phyloP scores from a whole-genome alignment of 2,113 vertebrate species.

The Bostrychus sinensis region DNA sequence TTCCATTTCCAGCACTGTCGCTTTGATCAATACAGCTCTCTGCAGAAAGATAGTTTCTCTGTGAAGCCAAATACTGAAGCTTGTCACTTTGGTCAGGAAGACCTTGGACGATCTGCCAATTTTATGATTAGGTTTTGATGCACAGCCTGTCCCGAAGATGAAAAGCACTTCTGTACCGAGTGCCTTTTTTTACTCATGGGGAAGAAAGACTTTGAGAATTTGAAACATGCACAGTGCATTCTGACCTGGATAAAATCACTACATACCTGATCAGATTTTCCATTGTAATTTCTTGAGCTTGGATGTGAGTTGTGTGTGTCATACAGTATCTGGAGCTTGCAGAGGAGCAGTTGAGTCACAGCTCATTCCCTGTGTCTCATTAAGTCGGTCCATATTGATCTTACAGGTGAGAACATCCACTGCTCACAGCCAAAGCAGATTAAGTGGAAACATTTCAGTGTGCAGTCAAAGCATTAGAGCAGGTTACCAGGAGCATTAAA shows the following conservation, averaged over 20 bases:
- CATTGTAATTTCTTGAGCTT: background rate
- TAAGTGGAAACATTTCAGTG: conserved; percentile 52
- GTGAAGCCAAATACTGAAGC: conserved; percentile 24
- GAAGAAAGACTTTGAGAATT: background rate
- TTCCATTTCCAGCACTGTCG: conserved; percentile 24
- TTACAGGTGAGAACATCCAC: conserved; percentile 64
- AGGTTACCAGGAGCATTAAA: conserved; percentile 56
- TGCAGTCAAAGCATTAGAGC: conserved; percentile 49
- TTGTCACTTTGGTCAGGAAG: conserved; percentile 28
- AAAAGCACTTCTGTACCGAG: background rate
- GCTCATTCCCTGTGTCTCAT: conserved; percentile 35
- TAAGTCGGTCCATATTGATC: conserved; percentile 49
- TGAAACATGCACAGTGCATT: background rate
- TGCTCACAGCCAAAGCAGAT: conserved; percentile 60
- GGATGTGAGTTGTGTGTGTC: background rate
- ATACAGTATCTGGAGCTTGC: background rate
- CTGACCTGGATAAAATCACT: background rate
- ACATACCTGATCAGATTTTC: too few species aligned
- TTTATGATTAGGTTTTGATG: conserved; percentile 46
- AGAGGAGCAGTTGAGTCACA: conserved; percentile 17
- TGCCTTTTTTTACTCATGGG: background rate
- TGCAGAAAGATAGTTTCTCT: conserved; percentile 16
- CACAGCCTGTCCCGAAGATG: conserved; percentile 3
- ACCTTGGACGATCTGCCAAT: conserved; percentile 44
- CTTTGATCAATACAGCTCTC: conserved; percentile 26